These are phyloP conservation scores for Cactoblastis cactorum DNA, from an alignment of 2,888 invertebrate genomes.

Conservation along the genomic window DNA sequence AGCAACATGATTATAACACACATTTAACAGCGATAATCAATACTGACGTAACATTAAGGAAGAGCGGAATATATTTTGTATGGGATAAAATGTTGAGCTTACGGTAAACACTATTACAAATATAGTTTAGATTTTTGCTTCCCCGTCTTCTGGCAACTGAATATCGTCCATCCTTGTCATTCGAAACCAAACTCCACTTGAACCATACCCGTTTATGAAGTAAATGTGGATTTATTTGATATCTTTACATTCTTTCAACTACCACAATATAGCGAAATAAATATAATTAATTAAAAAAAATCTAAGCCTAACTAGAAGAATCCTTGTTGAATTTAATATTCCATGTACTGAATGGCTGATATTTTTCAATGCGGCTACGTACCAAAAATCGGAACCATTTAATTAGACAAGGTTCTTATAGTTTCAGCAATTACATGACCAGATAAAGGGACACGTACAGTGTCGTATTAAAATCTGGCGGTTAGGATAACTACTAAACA, in stretches of 20 bases:
- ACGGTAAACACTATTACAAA: constrained; percentile 35
- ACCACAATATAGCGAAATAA: not conserved
- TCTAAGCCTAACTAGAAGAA: not conserved
- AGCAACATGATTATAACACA: constrained; percentile 45
- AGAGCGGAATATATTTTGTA: constrained; percentile 51
- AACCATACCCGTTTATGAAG: constrained; percentile 48
- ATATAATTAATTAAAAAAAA: not conserved
- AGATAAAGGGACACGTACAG: not conserved
- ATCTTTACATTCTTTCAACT: not conserved
- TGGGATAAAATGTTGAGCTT: constrained; percentile 46
- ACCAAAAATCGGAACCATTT: not conserved
- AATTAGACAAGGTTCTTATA: not conserved
- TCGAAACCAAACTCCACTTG: constrained; percentile 60
- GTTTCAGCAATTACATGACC: not conserved
- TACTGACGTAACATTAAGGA: constrained; percentile 29
- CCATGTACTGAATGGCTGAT: not conserved
- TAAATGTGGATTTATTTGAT: constrained; percentile 38
- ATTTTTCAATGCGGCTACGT: not conserved
- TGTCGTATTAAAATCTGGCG: not conserved
- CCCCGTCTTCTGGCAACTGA: constrained; percentile 69
- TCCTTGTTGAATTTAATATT: not conserved
- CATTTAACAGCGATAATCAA: constrained; percentile 57
- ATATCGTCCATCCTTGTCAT: constrained; percentile 66
- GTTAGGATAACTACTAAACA: not conserved
- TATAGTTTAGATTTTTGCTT: constrained; percentile 54